phyloP scores from a whole-genome alignment of 2,888 invertebrate species.

The Steinernema hermaphroditum region DNA sequence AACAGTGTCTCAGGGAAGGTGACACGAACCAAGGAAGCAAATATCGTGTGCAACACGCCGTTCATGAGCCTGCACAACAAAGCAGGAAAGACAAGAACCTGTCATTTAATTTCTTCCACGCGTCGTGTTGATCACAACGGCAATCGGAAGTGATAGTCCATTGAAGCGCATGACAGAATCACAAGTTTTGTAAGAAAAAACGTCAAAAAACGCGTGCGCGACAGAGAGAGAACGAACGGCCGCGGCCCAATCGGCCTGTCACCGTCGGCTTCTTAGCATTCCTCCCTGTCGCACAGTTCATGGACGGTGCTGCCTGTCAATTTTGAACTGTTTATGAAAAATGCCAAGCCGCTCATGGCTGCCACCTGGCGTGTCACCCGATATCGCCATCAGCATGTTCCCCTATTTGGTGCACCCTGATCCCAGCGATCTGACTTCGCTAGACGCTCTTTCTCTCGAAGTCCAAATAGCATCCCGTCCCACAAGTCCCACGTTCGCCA shows the following conservation, averaged over 20 bases:
- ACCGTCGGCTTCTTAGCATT: neutral
- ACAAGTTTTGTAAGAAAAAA: neutral
- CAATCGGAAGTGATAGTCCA: neutral
- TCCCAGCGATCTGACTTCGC: neutral
- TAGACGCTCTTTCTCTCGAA: constrained; percentile 11
- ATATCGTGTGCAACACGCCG: no score
- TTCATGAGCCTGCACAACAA: no score
- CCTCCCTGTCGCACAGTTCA: neutral
- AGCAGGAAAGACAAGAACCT: no score
- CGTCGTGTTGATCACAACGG: no score
- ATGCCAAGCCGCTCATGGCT: constrained; percentile 1
- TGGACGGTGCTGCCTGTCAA: neutral
- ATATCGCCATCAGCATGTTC: constrained; percentile 14
- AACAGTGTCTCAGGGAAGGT: neutral
- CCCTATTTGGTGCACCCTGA: constrained; percentile 23
- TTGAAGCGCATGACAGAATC: neutral
- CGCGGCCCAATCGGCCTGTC: neutral
- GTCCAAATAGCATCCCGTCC: neutral
- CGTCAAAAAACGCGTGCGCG: neutral
- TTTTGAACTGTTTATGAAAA: neutral
- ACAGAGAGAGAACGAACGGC: neutral
- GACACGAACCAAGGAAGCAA: neutral
- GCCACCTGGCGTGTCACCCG: neutral
- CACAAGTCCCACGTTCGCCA: neutral
- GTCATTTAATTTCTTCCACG: no score